These are phyloP conservation scores for Psephotus haematonotus DNA, from an alignment of 2,113 vertebrate genomes.

Conservation along the genomic window DNA sequence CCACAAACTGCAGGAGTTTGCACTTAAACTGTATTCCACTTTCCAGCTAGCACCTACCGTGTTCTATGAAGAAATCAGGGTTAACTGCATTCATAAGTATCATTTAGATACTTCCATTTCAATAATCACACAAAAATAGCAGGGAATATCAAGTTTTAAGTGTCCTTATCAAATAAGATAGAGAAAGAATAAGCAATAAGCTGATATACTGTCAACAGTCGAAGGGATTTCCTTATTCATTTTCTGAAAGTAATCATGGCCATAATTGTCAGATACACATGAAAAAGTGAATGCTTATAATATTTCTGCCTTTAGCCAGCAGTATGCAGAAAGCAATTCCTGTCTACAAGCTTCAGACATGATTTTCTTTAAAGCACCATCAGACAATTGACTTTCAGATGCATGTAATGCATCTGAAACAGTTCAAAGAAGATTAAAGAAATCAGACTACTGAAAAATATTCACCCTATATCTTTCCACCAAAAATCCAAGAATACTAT, in stretches of 20 bases:
- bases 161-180: background rate
- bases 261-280: background rate
- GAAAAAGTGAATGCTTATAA: background rate
- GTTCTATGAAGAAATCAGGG: background rate
- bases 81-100: background rate
- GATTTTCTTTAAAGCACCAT: fast-evolving
- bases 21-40: background rate
- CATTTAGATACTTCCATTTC: background rate
- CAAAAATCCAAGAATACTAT: background rate
- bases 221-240: background rate
- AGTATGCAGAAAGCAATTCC: background rate
- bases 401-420: background rate
- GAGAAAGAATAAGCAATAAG: background rate
- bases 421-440: background rate
- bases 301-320: background rate
- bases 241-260: background rate
- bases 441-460: background rate
- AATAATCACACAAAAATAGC: background rate
- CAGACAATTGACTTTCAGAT: background rate
- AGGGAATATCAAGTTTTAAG: background rate
- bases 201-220: background rate
- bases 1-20: background rate
- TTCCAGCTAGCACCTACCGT: background rate
- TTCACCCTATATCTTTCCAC: background rate
- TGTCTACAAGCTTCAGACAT: background rate